phyloP scores from a whole-genome alignment of 1,140 invertebrate genomes.

The Idris sp. region DNA sequence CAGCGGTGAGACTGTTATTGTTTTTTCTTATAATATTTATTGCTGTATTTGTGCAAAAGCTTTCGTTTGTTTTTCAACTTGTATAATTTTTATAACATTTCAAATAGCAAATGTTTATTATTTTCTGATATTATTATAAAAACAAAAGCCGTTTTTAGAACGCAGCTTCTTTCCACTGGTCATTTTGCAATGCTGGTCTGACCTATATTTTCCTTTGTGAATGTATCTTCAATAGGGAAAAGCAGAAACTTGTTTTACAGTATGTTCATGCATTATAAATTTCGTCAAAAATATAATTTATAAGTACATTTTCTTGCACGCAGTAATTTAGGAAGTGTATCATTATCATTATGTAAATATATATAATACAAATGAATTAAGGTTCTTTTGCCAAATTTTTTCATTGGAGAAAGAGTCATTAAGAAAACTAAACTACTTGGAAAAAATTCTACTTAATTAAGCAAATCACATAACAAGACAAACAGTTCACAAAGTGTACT shows the following conservation, averaged over 20 bases:
- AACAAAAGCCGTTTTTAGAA: background rate
- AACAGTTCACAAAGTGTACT: too few relatives aligned
- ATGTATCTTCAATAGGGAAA: background rate
- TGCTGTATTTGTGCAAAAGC: too few relatives aligned
- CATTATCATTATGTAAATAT: too few relatives aligned
- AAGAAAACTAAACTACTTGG: slow-evolving; percentile 1
- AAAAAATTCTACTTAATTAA: background rate
- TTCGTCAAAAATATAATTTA: background rate
- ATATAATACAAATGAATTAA: slow-evolving; percentile 1
- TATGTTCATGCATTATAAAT: slow-evolving; percentile 1
- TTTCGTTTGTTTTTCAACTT: background rate
- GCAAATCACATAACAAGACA: background rate
- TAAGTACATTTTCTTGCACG: background rate
- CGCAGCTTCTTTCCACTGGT: slow-evolving; percentile 1
- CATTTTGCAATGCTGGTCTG: background rate
- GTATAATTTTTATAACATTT: background rate
- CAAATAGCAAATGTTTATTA: background rate
- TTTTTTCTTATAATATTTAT: too few relatives aligned
- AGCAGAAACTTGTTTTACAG: background rate
- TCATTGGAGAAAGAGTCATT: background rate
- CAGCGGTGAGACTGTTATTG: too few relatives aligned
- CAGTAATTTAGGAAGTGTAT: background rate
- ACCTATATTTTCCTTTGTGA: slow-evolving; percentile 3
- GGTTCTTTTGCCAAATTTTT: background rate
- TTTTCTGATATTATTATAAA: background rate